A percentile compares a stretch with the other conserved stretches of the same genome.
Conservation (phyloP, 1,140 invertebrate species). For the Diorhabda elongata region DNA sequence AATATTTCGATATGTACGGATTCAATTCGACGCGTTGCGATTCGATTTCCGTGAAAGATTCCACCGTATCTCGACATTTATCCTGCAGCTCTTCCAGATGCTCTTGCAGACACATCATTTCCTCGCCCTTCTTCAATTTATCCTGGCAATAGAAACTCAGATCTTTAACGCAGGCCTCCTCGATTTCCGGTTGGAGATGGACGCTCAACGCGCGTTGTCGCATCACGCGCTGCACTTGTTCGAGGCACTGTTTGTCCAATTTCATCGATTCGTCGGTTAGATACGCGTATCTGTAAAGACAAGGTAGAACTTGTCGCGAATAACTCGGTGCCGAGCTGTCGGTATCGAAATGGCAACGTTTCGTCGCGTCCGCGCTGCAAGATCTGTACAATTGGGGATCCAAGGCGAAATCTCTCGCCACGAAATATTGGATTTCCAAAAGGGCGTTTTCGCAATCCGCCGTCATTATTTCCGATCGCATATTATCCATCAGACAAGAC, state of each 20-base stretch:
- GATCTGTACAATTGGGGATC: constrained; percentile 82
- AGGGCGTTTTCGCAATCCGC: constrained; percentile 85
- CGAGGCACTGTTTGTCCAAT: constrained; percentile 53
- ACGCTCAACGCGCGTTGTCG: constrained; percentile 85
- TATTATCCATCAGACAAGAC: constrained; percentile 89
- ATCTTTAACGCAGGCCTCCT: constrained; percentile 83
- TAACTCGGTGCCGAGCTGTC: constrained; percentile 60
- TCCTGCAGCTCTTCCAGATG: constrained; percentile 68
- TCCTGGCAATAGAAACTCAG: constrained; percentile 79
- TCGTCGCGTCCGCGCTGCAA: constrained; percentile 82
- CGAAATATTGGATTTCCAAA: constrained; percentile 95
- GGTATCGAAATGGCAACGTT: constrained; percentile 79
- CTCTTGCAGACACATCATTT: constrained; percentile 89
- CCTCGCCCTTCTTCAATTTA: constrained; percentile 78
- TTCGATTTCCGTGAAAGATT: constrained; percentile 87
- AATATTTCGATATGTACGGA: constrained; percentile 76
- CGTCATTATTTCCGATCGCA: constrained; percentile 78
- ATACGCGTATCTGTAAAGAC: constrained; percentile 66
- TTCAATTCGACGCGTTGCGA: constrained; percentile 83
- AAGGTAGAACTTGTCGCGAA: constrained; percentile 76
- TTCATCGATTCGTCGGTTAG: constrained; percentile 15
- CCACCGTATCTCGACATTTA: constrained; percentile 41
- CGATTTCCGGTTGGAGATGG: constrained; percentile 90
- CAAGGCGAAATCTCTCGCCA: constrained; percentile 89
- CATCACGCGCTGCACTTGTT: constrained; percentile 88